Evolutionary conservation across 1,140 invertebrate genomes (phyloP).

Genomic region (Eurytemora carolleeae): DNA sequence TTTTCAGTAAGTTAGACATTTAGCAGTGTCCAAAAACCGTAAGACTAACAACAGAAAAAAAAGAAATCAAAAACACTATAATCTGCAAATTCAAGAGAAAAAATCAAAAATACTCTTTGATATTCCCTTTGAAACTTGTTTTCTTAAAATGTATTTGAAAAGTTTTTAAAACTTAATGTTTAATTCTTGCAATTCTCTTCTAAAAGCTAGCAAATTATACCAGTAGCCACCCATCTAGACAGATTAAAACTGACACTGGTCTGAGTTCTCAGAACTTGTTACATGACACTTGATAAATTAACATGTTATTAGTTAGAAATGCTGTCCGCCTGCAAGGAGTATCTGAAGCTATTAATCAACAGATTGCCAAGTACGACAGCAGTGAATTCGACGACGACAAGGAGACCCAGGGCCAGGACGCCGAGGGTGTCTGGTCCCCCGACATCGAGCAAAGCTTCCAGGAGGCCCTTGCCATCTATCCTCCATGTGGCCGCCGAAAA

Average conservation of each 20-base stretch:
- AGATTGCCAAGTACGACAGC: conserved; percentile 31
- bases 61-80: too few relatives aligned
- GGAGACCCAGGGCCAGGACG: conserved; percentile 73
- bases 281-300: not conserved
- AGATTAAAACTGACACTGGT: too few relatives aligned
- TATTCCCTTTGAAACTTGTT: not conserved
- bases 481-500: conserved; percentile 93
- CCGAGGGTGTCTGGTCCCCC: conserved; percentile 97
- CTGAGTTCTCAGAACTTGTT: too few relatives aligned
- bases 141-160: not conserved
- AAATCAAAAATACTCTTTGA: too few relatives aligned
- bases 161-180: not conserved
- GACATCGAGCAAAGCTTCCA: conserved; percentile 99
- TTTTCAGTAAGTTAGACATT: too few relatives aligned
- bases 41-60: too few relatives aligned
- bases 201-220: not conserved
- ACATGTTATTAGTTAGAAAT: conserved; percentile 7
- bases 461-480: conserved; percentile 97
- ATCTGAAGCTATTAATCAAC: conserved; percentile 4
- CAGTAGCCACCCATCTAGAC: not conserved
- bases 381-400: conserved; percentile 70
- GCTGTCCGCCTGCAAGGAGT: conserved; percentile 1
- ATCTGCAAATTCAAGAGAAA: too few relatives aligned
- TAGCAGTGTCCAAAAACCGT: too few relatives aligned
- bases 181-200: not conserved